Conservation (phyloP, 2,113 vertebrate genomes). For the Barnardius zonarius region DNA sequence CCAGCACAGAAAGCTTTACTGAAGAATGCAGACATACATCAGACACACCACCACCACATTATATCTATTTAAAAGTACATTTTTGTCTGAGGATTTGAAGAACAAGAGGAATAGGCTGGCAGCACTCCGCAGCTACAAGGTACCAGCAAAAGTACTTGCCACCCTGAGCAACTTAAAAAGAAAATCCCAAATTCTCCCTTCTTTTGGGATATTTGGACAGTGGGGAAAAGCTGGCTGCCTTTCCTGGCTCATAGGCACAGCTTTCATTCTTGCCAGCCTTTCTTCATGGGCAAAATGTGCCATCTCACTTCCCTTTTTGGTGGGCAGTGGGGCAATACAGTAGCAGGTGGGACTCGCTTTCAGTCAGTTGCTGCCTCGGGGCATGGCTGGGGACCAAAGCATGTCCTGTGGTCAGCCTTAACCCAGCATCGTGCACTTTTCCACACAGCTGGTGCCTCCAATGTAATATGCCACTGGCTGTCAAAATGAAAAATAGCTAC, state of each 20-base stretch:
- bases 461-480: background rate
- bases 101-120: background rate
- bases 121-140: background rate
- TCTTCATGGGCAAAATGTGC: background rate
- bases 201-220: background rate
- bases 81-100: background rate
- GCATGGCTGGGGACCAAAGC: background rate
- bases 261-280: background rate
- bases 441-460: background rate
- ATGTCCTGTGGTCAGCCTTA: background rate
- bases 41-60: background rate
- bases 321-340: accelerated
- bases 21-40: background rate
- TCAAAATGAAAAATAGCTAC: background rate
- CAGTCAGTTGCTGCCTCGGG: background rate
- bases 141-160: background rate
- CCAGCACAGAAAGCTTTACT: background rate
- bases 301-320: background rate
- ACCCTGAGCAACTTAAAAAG: background rate
- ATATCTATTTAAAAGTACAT: background rate
- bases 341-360: background rate
- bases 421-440: background rate
- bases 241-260: background rate
- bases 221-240: background rate
- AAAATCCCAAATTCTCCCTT: background rate